A percentile compares a stretch with the other conserved stretches of the same genome.
Conservation (phyloP, 2,888 invertebrate genomes). For the Argynnis bischoffii region DNA sequence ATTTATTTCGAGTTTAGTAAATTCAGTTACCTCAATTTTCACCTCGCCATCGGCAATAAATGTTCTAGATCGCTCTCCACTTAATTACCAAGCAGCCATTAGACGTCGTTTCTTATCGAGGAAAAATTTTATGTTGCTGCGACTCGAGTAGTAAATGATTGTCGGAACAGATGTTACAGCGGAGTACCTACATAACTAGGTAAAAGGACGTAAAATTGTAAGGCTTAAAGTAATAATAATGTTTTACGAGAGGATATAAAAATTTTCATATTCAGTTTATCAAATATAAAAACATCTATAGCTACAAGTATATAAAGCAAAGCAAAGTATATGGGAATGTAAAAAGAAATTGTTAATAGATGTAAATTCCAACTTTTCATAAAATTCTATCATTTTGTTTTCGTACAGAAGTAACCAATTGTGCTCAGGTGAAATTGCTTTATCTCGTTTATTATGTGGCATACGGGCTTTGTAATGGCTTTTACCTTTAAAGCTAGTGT, state of each 20-base stretch:
- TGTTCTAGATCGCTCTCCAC: constrained; percentile 21
- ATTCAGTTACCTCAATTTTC: constrained; percentile 26
- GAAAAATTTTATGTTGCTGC: constrained; percentile 29
- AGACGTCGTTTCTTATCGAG: constrained; percentile 50
- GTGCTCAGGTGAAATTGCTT: constrained; percentile 30
- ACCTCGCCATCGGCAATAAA: constrained; percentile 30
- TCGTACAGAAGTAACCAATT: constrained; percentile 22
- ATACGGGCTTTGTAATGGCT: constrained; percentile 40
- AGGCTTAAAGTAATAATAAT: not conserved
- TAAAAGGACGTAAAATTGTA: constrained; percentile 6
- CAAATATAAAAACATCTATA: not conserved
- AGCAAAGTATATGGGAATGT: no score
- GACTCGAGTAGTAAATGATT: constrained; percentile 58
- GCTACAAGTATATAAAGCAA: not conserved
- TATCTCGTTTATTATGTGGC: constrained; percentile 40
- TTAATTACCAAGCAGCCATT: constrained; percentile 41
- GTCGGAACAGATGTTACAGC: constrained; percentile 64
- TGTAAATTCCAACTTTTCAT: not conserved
- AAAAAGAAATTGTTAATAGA: not conserved
- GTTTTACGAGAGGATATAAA: not conserved
- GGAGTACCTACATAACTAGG: constrained; percentile 21
- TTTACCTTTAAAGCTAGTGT: constrained; percentile 36
- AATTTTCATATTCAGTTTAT: not conserved
- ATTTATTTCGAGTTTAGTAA: not conserved
- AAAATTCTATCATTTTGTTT: constrained; percentile 20